These are phyloP conservation scores for Platyscapa corneri DNA, from an alignment of 1,140 invertebrate genomes.

Conservation along the genomic window DNA sequence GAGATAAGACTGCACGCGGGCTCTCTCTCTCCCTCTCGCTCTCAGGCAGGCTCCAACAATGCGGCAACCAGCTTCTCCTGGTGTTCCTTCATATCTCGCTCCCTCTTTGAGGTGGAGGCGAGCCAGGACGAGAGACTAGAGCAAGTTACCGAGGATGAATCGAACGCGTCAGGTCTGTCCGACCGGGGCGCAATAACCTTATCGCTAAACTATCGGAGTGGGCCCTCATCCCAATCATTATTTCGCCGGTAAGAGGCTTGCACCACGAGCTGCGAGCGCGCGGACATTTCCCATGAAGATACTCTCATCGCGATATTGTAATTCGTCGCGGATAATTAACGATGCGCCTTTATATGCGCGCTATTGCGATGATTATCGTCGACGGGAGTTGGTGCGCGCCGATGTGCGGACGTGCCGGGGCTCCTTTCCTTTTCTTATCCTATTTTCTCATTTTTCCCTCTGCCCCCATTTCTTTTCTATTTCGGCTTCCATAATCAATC, in stretches of 20 bases:
- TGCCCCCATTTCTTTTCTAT: not conserved
- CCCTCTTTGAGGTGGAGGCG: not conserved
- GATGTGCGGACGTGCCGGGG: not conserved
- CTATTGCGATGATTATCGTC: constrained; percentile 40
- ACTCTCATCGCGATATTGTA: constrained; percentile 50
- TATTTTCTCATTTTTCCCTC: not conserved
- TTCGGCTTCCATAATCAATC: constrained; percentile 11
- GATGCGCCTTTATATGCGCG: constrained; percentile 36
- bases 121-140: not conserved
- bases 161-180: not conserved
- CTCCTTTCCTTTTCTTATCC: constrained; percentile 27
- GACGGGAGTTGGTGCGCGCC: not conserved
- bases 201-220: constrained; percentile 36
- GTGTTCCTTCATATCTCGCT: not conserved
- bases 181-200: constrained; percentile 1
- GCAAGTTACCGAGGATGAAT: not conserved
- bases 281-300: constrained; percentile 40
- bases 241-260: too few relatives aligned
- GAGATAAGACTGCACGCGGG: constrained; percentile 33
- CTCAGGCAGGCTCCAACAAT: constrained; percentile 13
- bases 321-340: constrained; percentile 49
- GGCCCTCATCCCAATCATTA: constrained; percentile 25
- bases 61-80: constrained; percentile 27
- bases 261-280: constrained; percentile 7
- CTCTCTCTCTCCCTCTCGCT: not conserved